A percentile compares a stretch with the other conserved stretches of the same genome.
Conservation (phyloP, 1,140 invertebrate species). For the Mercenaria mercenaria region DNA sequence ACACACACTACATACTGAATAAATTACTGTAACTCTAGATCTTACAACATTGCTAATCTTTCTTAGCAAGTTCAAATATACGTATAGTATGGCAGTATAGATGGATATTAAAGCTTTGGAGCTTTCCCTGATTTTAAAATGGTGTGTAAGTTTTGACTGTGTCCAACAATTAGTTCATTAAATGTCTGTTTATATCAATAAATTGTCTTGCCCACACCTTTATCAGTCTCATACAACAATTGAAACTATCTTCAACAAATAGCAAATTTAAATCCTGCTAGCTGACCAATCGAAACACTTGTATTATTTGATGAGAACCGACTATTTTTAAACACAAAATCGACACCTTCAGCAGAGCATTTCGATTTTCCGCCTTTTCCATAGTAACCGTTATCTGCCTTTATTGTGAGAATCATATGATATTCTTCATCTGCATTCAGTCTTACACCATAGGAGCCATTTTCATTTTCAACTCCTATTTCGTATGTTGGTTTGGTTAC, state of each 20-base stretch:
- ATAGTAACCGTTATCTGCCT: constrained; percentile 35
- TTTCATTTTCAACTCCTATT: constrained; percentile 50
- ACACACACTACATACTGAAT: no score
- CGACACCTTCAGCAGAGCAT: constrained; percentile 6
- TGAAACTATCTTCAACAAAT: background rate
- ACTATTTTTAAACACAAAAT: constrained; percentile 37
- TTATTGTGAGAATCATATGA: constrained; percentile 44
- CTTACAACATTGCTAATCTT: no score
- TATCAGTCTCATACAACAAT: no score
- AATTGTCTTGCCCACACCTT: no score
- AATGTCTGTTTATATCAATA: no score
- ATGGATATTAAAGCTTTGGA: no score
- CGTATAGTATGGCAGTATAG: no score
- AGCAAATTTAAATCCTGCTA: constrained; percentile 42
- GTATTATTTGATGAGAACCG: constrained; percentile 54
- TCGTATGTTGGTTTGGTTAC: constrained; percentile 8
- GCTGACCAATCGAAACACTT: constrained; percentile 39
- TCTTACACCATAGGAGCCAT: constrained; percentile 31
- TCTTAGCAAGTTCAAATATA: no score
- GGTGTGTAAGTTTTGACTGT: no score
- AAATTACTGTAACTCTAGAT: no score
- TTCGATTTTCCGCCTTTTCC: constrained; percentile 49
- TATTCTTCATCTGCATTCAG: constrained; percentile 34
- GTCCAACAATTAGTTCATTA: no score
- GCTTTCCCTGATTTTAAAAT: no score